Evolutionary conservation across 2,113 vertebrate species (phyloP), one percentile per base, ranked within the genome.

Genomic region (Chiloscyllium plagiosum): DNA sequence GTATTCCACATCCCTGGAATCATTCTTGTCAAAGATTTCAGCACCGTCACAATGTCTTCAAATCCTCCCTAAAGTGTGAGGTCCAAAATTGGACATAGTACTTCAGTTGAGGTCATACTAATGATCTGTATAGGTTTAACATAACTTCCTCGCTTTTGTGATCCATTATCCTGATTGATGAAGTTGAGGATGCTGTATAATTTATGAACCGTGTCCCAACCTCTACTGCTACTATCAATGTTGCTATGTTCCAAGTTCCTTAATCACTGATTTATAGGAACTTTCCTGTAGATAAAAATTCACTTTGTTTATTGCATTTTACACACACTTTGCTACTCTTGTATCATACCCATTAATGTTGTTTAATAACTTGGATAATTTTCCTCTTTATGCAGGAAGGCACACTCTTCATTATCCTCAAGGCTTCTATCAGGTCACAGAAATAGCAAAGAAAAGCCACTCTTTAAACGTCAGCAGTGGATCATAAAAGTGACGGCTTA

Each of bases 401-500:
- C 78, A 96, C 70, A 96, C 8, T 94, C 96, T 4, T 96, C 95
- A 95, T 65, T 80, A 19, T 78, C 96, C 96, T 96, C 96, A 96
- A 97, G 97, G 96, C 96, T 96, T 80, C 94, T 96, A 24, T 96
- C 69, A 19, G 56, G 76, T 47, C 93, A 96, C 56, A 96, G 96
- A 50, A 80, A 95, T 80, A 96, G 80, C 95, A 96, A 96, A 96
- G 80, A 95, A 90, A 96, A 85, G 68, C 96, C 97, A 96, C 95
- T 97, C 96, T 96, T 97, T 96, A 97, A 97, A 96, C 89, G 96
- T 92, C 97, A 97, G 96, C 96, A 97, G 96, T 96, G 96, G 96
- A 72, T 96, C 96, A 97, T 97, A 96, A 97, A 96, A 97, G 96
- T 97, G 94, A 96, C 29, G 83, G 96, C 97, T 96, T 97, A 97